Percentiles rank a stretch among this genome's conserved stretches.
These are phyloP conservation scores for Orchesellides sinensis DNA, from an alignment of 2,888 invertebrate species.

Conservation along the genomic window DNA sequence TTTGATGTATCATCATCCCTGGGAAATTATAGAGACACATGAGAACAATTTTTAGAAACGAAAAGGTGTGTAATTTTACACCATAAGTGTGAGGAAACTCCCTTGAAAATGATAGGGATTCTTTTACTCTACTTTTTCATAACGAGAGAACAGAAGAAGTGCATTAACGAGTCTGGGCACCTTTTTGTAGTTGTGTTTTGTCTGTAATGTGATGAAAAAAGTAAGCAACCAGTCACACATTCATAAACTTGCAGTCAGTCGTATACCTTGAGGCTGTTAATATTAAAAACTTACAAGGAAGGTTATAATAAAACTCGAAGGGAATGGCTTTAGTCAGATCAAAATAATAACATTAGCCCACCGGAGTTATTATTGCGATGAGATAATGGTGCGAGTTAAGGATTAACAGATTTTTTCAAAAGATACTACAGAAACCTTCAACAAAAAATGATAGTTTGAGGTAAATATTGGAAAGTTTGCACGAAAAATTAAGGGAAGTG, in stretches of 20 bases:
- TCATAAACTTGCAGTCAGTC: not conserved
- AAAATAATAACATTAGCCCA: slow-evolving; percentile 33
- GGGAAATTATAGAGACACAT: not conserved
- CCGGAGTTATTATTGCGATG: slow-evolving; percentile 29
- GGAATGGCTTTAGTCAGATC: slow-evolving; percentile 44
- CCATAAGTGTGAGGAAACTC: slow-evolving; percentile 63
- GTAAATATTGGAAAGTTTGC: slow-evolving; percentile 44
- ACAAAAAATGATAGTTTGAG: not conserved
- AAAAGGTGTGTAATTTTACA: slow-evolving; percentile 63
- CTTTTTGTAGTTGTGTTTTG: not conserved
- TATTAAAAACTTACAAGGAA: no score
- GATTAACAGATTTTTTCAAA: slow-evolving; percentile 41
- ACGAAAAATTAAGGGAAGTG: slow-evolving; percentile 36
- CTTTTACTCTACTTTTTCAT: slow-evolving; percentile 26
- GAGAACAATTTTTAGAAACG: not conserved
- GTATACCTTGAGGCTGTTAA: slow-evolving; percentile 18
- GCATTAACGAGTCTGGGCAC: slow-evolving; percentile 22
- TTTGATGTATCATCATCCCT: no score
- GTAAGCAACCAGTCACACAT: slow-evolving; percentile 40
- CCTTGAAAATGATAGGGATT: slow-evolving; percentile 49
- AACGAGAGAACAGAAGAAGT: slow-evolving; percentile 37
- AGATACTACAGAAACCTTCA: slow-evolving; percentile 3
- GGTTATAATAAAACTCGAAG: slow-evolving; percentile 44
- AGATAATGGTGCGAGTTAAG: slow-evolving; percentile 53
- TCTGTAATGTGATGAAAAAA: not conserved